These are phyloP conservation scores for Streptopelia turtur DNA, from an alignment of 2,797 vertebrate species.

Conservation along the genomic window DNA sequence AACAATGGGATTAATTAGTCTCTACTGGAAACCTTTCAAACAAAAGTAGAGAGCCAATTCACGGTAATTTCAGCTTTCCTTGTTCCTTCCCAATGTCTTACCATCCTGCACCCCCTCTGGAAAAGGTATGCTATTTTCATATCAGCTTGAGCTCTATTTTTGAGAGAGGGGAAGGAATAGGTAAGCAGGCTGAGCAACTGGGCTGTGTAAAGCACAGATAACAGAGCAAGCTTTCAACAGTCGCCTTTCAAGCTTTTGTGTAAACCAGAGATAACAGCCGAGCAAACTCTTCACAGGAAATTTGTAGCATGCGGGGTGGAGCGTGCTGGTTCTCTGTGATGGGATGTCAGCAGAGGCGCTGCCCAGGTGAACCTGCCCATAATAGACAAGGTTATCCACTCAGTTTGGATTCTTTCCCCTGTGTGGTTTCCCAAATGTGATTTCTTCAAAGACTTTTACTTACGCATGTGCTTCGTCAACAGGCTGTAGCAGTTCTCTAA, in stretches of 20 bases:
- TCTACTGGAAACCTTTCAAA: conserved; percentile 41
- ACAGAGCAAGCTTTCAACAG: conserved; percentile 26
- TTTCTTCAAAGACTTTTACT: neutral
- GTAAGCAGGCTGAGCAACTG: neutral
- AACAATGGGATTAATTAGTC: conserved; percentile 78
- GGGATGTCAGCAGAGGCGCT: neutral
- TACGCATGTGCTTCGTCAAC: neutral
- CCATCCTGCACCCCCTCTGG: neutral
- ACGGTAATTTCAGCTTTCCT: neutral
- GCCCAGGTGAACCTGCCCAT: neutral
- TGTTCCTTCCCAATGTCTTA: neutral
- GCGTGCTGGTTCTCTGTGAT: neutral
- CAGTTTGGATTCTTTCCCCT: neutral
- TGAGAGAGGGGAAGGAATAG: neutral
- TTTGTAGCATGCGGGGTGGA: neutral
- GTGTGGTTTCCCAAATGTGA: neutral
- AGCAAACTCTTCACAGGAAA: neutral
- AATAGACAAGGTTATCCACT: neutral
- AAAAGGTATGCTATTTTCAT: neutral
- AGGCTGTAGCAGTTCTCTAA: neutral
- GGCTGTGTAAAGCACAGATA: conserved; percentile 32
- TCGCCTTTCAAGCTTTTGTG: conserved; percentile 52
- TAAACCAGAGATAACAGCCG: conserved; percentile 55
- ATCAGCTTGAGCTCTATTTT: neutral
- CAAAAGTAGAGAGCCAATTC: neutral